Evolutionary conservation across 2,797 vertebrate species (phyloP), one percentile per base, ranked within the genome.

Genomic region (Moxostoma hubbsi): DNA sequence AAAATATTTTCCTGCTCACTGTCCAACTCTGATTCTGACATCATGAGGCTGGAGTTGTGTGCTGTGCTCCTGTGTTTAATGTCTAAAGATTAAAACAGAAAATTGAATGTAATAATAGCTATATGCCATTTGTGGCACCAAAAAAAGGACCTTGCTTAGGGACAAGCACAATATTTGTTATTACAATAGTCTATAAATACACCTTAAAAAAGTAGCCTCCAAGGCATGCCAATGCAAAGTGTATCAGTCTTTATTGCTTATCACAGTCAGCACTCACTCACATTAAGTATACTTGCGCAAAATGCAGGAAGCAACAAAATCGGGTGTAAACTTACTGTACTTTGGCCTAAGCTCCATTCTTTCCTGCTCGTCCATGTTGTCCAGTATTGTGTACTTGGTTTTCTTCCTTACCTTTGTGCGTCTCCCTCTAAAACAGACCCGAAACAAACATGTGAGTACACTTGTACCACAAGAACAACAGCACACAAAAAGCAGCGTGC

Each of bases 1-100:
- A 96, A 96, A 86, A 96, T 91, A 13, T 94, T 93, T 88, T 97
- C 95, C 91, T 96, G 96, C 79, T 98, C 97, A 11, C 96, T 97
- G 87, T 97, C 97, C 85, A 96, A 93, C 89, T 98, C 97, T 0
- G 96, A 97, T 84, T 98, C 96, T 0, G 97, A 98, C 87, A 97
- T 96, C 97, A 97, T 97, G 79, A 98, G 90, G 88, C 97, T 96
- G 88, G 95, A 97, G 92, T 96, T 96, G 90, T 97, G 96, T 89
- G 96, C 95, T 0, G 95, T 96, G 90, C 96, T 97, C 87, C 94
- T 94, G 84, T 98, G 97, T 85, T 97, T 97, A 86, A 98, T 93
- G 74, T 95, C 96, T 97, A 83, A 50, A 54, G 81, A 85, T n/a
- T 65, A 75, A 72, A 46, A 70, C 18, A 13, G 13, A 36, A n/a